These are phyloP conservation scores for Eulemur mongoz DNA, from an alignment of 2,797 vertebrate genomes.

Conservation along the genomic window DNA sequence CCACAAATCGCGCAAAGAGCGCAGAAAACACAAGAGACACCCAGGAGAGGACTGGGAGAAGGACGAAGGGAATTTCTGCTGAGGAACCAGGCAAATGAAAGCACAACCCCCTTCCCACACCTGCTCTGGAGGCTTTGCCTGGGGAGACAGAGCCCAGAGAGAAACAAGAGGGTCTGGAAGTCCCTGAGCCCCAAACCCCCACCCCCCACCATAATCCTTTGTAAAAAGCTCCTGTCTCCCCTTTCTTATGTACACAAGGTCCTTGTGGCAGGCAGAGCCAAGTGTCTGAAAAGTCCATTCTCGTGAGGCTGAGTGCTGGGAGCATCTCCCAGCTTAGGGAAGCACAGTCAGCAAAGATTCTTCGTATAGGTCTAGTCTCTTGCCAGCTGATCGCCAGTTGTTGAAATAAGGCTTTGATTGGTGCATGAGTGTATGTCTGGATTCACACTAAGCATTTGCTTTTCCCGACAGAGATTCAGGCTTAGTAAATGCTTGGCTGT, in stretches of 20 bases:
- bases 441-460: not conserved
- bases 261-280: conserved; percentile 7
- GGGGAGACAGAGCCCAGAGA: conserved; percentile 56
- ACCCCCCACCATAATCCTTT: not conserved
- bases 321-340: not conserved
- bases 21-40: conserved; percentile 90
- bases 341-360: not conserved
- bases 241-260: not conserved
- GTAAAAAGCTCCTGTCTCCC: conserved; percentile 65
- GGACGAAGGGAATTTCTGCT: conserved; percentile 85
- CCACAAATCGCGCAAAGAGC: conserved; percentile 93
- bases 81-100: conserved; percentile 54
- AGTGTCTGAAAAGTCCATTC: conserved; percentile 1
- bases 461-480: not conserved
- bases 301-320: not conserved
- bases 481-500: not conserved
- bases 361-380: not conserved
- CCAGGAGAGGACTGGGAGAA: conserved; percentile 81
- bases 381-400: not conserved
- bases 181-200: not conserved
- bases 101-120: conserved; percentile 67
- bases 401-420: not conserved
- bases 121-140: not conserved
- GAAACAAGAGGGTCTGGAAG: conserved; percentile 3
- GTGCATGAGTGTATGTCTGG: not conserved